phyloP scores from a whole-genome alignment of 2,888 invertebrate species.

The Ophioninae sp. region DNA sequence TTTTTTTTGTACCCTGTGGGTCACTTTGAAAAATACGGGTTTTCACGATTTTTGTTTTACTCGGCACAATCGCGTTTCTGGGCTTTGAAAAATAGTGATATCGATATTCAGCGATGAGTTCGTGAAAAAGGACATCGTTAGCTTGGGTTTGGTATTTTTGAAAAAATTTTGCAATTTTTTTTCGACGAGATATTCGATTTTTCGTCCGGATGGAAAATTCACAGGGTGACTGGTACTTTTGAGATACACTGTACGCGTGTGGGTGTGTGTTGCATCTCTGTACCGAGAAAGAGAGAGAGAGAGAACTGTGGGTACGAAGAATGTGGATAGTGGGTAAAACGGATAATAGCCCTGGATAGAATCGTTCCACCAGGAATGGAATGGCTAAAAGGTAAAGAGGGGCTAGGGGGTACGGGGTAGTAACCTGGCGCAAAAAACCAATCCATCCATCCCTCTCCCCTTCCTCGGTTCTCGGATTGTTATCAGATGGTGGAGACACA shows the following conservation, averaged over 20 bases:
- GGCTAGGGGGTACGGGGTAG: constrained; percentile 18
- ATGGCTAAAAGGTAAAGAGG: neutral
- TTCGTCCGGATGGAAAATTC: no score
- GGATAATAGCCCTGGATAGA: constrained; percentile 76
- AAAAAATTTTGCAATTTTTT: no score
- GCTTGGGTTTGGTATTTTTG: no score
- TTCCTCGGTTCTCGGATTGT: constrained; percentile 68
- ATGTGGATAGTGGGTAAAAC: constrained; percentile 63
- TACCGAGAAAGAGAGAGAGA: constrained; percentile 31
- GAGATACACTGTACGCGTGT: constrained; percentile 13
- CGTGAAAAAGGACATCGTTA: no score
- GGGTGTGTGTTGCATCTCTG: constrained; percentile 48
- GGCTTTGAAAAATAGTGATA: no score
- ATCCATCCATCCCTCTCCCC: constrained; percentile 69
- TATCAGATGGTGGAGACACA: constrained; percentile 74
- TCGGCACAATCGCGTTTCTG: no score
- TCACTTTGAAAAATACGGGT: no score
- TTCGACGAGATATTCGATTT: no score
- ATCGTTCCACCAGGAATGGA: constrained; percentile 71
- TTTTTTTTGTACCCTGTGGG: no score
- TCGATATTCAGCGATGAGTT: no score
- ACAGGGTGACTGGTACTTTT: no score
- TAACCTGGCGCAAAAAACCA: constrained; percentile 72
- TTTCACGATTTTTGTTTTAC: no score
- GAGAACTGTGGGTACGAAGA: constrained; percentile 41